Conservation (phyloP, 2,888 invertebrate genomes). For the Crocallis elinguaria region DNA sequence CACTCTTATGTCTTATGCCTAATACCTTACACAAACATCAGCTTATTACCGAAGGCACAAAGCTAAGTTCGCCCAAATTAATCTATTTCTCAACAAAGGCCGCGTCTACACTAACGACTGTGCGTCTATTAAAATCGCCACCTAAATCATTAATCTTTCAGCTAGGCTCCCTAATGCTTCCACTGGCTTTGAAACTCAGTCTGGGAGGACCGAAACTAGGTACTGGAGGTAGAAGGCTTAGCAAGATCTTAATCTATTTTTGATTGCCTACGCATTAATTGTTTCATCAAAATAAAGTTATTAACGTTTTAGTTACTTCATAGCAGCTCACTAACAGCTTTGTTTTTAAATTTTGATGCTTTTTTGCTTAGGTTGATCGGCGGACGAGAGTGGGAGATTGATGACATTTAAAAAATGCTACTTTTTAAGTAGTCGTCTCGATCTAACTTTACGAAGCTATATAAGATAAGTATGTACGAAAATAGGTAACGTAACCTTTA, state of each 20-base stretch:
- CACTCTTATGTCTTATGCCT: background rate
- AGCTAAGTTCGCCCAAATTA: slow-evolving; percentile 27
- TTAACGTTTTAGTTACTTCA: background rate
- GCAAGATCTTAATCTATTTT: slow-evolving; percentile 19
- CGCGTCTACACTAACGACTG: slow-evolving; percentile 27
- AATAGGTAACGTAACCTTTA: no score
- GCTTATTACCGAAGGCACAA: slow-evolving; percentile 25
- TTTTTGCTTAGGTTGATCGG: no score
- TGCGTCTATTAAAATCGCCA: slow-evolving; percentile 29
- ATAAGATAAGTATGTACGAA: no score
- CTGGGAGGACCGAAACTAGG: slow-evolving; percentile 8
- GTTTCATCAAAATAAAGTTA: background rate
- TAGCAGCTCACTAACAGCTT: no score
- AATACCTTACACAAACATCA: background rate
- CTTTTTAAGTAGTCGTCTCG: no score
- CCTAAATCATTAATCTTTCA: slow-evolving; percentile 29
- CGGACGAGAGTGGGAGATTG: no score
- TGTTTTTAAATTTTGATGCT: no score
- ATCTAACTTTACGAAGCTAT: no score
- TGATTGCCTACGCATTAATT: slow-evolving; percentile 16
- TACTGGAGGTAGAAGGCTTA: slow-evolving; percentile 5
- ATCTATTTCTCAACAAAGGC: slow-evolving; percentile 33
- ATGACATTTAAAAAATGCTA: no score
- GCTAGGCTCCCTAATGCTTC: slow-evolving; percentile 3
- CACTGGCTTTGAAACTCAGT: slow-evolving; percentile 16